Evolutionary conservation across 2,797 vertebrate genomes (phyloP).

Genomic region (Iguana delicatissima): DNA sequence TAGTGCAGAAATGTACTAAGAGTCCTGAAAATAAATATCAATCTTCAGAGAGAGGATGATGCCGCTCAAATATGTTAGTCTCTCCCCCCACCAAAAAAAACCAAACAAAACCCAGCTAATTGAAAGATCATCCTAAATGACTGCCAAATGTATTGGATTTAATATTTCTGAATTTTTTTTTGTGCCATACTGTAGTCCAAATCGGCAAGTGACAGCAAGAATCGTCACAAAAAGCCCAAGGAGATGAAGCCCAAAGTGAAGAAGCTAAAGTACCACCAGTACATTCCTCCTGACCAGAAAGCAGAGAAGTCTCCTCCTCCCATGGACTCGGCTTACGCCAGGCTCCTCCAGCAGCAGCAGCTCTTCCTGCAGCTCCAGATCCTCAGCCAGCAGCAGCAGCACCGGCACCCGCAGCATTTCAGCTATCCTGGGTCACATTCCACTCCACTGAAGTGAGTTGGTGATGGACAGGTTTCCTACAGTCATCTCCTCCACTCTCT

Average conservation of each 20-base stretch:
- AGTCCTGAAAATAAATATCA: neutral
- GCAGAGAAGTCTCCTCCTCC: constrained; percentile 96
- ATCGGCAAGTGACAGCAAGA: constrained; percentile 87
- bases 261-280: constrained; percentile 99
- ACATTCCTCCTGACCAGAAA: constrained; percentile 98
- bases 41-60: neutral
- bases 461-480: neutral
- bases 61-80: neutral
- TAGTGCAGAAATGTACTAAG: too few relatives aligned
- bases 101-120: neutral
- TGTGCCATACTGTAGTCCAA: constrained; percentile 84
- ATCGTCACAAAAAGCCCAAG: constrained; percentile 98
- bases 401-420: constrained; percentile 84
- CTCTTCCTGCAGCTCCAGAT: constrained; percentile 99
- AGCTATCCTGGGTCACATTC: constrained; percentile 88
- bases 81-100: neutral
- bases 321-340: constrained; percentile 98
- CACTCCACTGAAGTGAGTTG: constrained; percentile 87
- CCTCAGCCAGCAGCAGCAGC: constrained; percentile 95
- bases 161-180: constrained; percentile 40
- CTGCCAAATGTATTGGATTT: neutral
- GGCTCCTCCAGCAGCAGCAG: constrained; percentile 97
- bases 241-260: constrained; percentile 98
- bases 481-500: neutral
- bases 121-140: too few relatives aligned